phyloP scores from a whole-genome alignment of 1,140 invertebrate species.

The Paracyclopina nana region DNA sequence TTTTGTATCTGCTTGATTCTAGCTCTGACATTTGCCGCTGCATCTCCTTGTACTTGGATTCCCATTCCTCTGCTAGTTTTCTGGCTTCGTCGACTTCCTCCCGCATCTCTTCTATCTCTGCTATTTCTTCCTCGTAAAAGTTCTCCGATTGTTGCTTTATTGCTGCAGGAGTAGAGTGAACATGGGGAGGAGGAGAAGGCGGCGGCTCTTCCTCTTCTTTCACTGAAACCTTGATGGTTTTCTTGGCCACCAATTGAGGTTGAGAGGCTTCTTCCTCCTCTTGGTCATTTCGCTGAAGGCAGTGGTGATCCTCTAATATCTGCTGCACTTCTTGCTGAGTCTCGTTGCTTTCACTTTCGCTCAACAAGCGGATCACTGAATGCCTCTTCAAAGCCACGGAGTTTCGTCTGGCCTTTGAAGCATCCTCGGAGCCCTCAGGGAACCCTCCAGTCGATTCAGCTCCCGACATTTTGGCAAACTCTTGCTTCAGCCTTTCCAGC shows the following conservation, averaged over 20 bases:
- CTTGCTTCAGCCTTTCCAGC: constrained; percentile 24
- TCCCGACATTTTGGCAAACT: constrained; percentile 23
- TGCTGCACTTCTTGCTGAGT: constrained; percentile 4
- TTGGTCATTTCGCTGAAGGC: background rate
- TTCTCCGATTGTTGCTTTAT: too few species aligned
- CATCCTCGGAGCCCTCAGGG: background rate
- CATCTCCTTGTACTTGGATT: constrained; percentile 49
- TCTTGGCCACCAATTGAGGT: constrained; percentile 28
- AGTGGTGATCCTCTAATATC: too few species aligned
- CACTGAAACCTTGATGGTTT: constrained; percentile 53
- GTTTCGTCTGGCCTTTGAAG: background rate
- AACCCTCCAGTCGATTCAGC: too few species aligned
- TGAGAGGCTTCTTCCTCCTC: constrained; percentile 17
- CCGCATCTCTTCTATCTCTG: constrained; percentile 36
- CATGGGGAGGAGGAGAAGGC: constrained; percentile 21
- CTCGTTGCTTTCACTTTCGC: constrained; percentile 9
- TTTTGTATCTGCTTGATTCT: constrained; percentile 33
- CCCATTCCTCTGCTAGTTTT: constrained; percentile 51
- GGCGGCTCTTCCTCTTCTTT: constrained; percentile 40
- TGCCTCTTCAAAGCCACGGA: constrained; percentile 17
- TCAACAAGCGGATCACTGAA: constrained; percentile 8
- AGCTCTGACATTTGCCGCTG: constrained; percentile 51
- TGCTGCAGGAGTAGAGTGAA: background rate
- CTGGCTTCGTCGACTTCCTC: constrained; percentile 49
- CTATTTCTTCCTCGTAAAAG: constrained; percentile 26